Base-by-base conservation (phyloP, 2,888 invertebrate genomes). In the Nomada goodeniana region DNA sequence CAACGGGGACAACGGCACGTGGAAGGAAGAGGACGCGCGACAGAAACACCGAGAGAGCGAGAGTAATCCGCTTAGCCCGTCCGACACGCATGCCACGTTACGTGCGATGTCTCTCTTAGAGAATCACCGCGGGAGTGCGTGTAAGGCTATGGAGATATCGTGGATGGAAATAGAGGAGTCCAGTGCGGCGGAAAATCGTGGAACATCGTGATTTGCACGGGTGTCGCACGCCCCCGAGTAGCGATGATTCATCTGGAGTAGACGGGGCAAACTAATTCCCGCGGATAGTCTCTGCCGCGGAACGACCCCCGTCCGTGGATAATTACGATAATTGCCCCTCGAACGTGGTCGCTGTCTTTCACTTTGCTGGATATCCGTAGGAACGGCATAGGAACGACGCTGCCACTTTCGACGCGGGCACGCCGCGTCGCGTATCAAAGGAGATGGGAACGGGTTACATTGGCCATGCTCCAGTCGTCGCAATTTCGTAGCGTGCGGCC, bases 61-160 rank as follows among this genome's bases (percentile, higher is more conserved):
- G 82, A 82, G 73, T 90, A 90, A 89, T 89, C 89, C 88, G 86
- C 90, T 88, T 89, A 89, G 84, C 80, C 68, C 80, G 83, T 65
- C 89, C 78, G 83, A 89, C 89, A 89, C 86, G 86, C 88, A 85
- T 82, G 77, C 79, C 76, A 76, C 75, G 82, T 78, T 72, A 80
- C 76, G 75, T 23, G 74, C 75, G 69, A 80, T 78, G 77, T 89
- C 84, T 88, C 88, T 88, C 85, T 89, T 83, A 67, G 82, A 60
- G 26, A 60, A 76, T 68, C 71, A 55, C 53, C 59, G 59, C 23
- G 42, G 23, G 67, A 53, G 75, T 29, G 73, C 61, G 77, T 65
- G 82, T 72, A 65, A 70, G 67, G 52, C 18, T 23, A 23, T 15
- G 15, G 53, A 61, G 52, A 59, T 52, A 59, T 57, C 42, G 52